Percentiles rank a stretch among this genome's conserved stretches.
Conservation (phyloP, 2,113 vertebrate genomes). For the Gobiocypris rarus region DNA sequence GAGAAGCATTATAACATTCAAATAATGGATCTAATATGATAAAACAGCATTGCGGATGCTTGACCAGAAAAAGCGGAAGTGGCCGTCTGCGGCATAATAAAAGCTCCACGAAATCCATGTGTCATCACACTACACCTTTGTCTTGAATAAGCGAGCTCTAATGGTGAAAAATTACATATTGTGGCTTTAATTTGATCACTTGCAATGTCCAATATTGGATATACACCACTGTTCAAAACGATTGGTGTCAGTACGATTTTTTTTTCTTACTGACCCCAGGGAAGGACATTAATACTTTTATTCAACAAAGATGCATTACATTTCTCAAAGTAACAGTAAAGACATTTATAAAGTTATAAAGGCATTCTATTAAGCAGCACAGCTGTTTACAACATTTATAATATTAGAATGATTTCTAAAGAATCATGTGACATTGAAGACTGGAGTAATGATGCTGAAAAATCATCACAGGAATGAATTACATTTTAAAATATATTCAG, state of each 20-base stretch:
- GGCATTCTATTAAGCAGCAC: neutral
- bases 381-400: neutral
- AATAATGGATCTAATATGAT: too few relatives aligned
- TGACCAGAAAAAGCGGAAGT: too few relatives aligned
- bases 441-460: neutral
- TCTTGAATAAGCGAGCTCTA: too few relatives aligned
- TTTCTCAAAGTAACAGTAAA: neutral
- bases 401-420: neutral
- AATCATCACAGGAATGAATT: neutral
- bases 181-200: too few relatives aligned
- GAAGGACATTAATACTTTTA: neutral
- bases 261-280: too few relatives aligned
- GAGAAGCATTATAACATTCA: too few relatives aligned
- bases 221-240: neutral
- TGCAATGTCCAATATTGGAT: neutral
- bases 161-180: too few relatives aligned
- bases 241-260: too few relatives aligned
- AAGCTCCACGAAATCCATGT: too few relatives aligned
- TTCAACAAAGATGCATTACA: neutral
- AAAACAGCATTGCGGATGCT: too few relatives aligned
- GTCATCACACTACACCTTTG: too few relatives aligned
- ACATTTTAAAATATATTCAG: neutral
- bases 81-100: too few relatives aligned
- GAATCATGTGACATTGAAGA: neutral
- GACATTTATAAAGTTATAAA: neutral